Conservation (phyloP, 1,140 invertebrate genomes). For the Drosophila micromelanica region DNA sequence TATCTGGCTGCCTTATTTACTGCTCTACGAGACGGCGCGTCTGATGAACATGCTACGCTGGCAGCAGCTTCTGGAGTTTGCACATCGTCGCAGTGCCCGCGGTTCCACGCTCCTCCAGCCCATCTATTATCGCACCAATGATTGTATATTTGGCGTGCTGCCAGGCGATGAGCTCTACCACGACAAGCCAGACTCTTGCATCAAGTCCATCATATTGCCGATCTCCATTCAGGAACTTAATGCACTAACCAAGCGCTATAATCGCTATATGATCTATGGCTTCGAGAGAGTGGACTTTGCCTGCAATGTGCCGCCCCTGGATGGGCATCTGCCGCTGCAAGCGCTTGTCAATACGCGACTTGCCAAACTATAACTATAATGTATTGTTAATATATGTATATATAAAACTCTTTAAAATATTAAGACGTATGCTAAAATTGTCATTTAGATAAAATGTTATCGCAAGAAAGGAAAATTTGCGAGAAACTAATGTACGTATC, state of each 20-base stretch:
- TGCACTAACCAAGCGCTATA: conserved; percentile 47
- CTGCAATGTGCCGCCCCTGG: conserved; percentile 50
- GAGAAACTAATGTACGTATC: no score
- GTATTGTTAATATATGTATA: not conserved
- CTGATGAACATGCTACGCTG: conserved; percentile 84
- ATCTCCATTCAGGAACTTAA: conserved; percentile 46
- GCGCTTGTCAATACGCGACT: conserved; percentile 32
- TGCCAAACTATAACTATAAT: conserved; percentile 43
- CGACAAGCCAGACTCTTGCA: conserved; percentile 48
- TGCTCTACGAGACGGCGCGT: conserved; percentile 85
- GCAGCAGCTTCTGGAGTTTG: conserved; percentile 77
- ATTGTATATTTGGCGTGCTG: conserved; percentile 75
- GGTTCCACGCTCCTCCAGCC: conserved; percentile 85
- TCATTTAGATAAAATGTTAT: no score
- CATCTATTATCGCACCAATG: conserved; percentile 81
- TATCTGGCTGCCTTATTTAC: conserved; percentile 87
- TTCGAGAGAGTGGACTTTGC: conserved; percentile 59
- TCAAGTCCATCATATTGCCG: conserved; percentile 42
- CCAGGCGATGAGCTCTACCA: conserved; percentile 84
- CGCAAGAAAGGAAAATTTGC: no score
- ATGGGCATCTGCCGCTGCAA: conserved; percentile 60
- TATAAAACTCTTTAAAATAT: not conserved
- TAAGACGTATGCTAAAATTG: no score
- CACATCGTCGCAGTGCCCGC: conserved; percentile 50
- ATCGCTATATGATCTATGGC: conserved; percentile 69